Base-by-base conservation (phyloP, 2,888 invertebrate genomes). In the Chrysolina haemoptera region DNA sequence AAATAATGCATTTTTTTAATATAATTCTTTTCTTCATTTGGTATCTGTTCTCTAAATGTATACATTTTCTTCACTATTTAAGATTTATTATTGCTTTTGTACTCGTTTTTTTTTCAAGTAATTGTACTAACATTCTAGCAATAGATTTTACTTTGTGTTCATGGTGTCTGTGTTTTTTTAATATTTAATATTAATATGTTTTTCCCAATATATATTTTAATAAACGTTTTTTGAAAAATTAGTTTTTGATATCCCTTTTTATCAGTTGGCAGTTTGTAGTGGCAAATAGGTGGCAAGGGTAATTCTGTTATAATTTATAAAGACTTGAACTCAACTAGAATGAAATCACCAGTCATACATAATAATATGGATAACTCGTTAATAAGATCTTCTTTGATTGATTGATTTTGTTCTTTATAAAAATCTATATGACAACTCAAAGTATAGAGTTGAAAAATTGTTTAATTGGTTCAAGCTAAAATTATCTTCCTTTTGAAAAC, bases 231-330 rank as follows among this genome's bases (percentile, higher is more conserved):
- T 27, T 41, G 18, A 59, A 63, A 50, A n/a, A 22, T 46, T 67
- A 55, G 70, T 68, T 74, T 74, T 70, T 67, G 18, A 16, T 76
- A 55, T 68, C 72, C 75, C 74, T 70, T 74, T 74, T 41, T 69
- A 27, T 62, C 64, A 70, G 59, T 18, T 50, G 50, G 67, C 73
- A 71, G 71, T 75, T 75, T 71, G 68, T 74, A 84, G 86, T 84
- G 85, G 84, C 82, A 80, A 50, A 81, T 82, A 84, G 81, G 83
- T 82, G 85, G 84, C 82, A 83, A 84, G 83, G 78, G 80, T 41
- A 55, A 4, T n/a, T 22, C 35, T 43, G 62, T 35, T 6, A 35
- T 35, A 35, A 35, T 3, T 35, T 35, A 35, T 6, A 35, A 6
- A 35, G 6, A 6, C 3, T 35, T 35, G n/a, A 6, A 35, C 35